These are phyloP conservation scores for Gulo gulo DNA, from an alignment of 2,113 vertebrate genomes.

Conservation along the genomic window DNA sequence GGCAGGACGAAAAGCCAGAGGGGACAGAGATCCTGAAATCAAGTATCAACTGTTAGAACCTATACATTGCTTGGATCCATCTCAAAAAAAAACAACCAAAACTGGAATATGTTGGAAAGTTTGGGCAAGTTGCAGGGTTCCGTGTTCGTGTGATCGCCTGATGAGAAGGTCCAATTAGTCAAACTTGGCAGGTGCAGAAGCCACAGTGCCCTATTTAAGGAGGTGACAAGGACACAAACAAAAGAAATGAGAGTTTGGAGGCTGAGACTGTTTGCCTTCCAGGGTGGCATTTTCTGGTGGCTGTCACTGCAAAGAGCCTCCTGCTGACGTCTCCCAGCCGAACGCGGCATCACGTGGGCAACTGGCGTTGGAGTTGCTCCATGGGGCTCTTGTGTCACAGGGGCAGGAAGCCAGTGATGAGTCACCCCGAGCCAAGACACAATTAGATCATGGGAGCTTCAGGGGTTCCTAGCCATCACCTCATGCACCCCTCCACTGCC, in stretches of 20 bases:
- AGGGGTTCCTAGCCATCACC: background rate
- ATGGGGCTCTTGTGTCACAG: background rate
- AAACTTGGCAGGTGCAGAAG: background rate
- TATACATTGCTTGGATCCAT: rapidly evolving
- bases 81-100: background rate
- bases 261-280: background rate
- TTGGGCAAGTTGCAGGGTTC: background rate
- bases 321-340: constrained; percentile 1
- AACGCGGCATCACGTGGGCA: background rate
- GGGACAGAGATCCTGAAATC: background rate
- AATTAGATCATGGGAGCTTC: background rate
- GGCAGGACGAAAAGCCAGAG: background rate
- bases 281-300: background rate
- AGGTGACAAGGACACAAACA: background rate
- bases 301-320: background rate
- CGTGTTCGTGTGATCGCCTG: rapidly evolving
- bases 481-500: too few species aligned
- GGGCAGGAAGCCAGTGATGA: constrained; percentile 51
- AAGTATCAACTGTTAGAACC: background rate
- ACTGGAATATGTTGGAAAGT: background rate
- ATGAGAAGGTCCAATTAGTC: background rate
- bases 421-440: background rate
- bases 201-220: background rate
- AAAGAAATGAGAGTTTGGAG: background rate
- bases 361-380: background rate